Base-by-base conservation (phyloP, 2,797 vertebrate species). In the Catostomus latipinnis region DNA sequence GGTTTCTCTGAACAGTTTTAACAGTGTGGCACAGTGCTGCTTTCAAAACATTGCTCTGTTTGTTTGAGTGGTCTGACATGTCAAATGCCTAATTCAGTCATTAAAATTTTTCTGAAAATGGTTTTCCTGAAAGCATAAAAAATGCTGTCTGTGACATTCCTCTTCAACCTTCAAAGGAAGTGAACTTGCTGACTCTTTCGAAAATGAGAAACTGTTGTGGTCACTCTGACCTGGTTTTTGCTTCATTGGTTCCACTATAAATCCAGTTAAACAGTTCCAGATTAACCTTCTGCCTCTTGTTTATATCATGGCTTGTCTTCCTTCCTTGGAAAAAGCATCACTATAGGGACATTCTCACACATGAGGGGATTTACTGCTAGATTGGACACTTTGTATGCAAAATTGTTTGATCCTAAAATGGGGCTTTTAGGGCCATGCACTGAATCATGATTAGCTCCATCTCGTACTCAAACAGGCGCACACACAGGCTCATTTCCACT, bases 261-360 rank as follows among this genome's bases (percentile, higher is more conserved):
- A 75, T 75, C 66, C 81, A 79, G 50, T 71, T 79, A 79, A 71
- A 75, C n/a, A 0, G 71, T 74, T 83, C 58, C 71, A 75, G 76
- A 75, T 71, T 79, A 79, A 45, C 68, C 60, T 48, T 48, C 81
- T 82, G 76, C 10, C 18, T 57, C 69, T 78, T 82, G 62, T 69
- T 82, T 75, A 78, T 82, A 78, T 78, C 14, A 6, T 46, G 45
- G 43, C 57, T 54, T 69, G 58, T 72, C 70, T 54, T 78, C 70
- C 1, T 34, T 4, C 34, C 34, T 74, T 56, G 48, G 50, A 73
- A 62, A 62, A 5, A 2, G 57, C 65, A 9, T 66, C 63, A 62
- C 70, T 78, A 61, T 62, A 53, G 56, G 48, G 65, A 16, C 34
- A 43, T 14, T 78, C 3, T 1, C 45, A 12, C 1, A 62, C 56